Conservation (phyloP, 2,113 vertebrate species). For the Centrocercus urophasianus region DNA sequence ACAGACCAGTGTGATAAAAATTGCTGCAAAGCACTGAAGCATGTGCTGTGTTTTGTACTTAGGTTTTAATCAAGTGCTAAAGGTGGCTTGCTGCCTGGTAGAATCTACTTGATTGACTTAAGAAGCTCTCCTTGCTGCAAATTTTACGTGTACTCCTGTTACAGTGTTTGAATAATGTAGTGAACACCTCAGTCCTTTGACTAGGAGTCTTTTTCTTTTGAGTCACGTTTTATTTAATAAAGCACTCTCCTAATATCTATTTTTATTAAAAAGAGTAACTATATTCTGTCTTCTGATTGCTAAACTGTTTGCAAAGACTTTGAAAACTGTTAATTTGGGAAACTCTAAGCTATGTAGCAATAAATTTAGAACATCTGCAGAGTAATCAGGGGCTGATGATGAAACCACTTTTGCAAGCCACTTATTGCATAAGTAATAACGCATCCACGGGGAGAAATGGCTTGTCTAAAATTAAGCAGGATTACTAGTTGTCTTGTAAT, state of each 20-base stretch:
- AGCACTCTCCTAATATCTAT: not conserved
- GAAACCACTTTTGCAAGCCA: not conserved
- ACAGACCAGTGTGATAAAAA: not conserved
- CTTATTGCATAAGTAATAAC: not conserved
- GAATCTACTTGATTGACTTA: not conserved
- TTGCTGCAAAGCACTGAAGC: not conserved
- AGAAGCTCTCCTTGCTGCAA: not conserved
- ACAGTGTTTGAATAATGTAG: not conserved
- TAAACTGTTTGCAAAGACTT: not conserved
- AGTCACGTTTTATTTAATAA: not conserved
- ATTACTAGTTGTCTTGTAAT: not conserved
- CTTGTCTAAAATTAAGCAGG: not conserved
- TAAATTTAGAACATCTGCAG: not conserved
- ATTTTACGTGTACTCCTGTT: not conserved
- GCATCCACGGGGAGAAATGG: not conserved
- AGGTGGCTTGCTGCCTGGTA: not conserved
- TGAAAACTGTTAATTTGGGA: not conserved
- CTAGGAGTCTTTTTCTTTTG: not conserved
- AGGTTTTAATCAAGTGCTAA: not conserved
- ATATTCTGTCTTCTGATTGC: not conserved
- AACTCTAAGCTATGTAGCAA: not conserved
- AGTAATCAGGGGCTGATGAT: conserved; percentile 4
- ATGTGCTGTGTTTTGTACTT: not conserved
- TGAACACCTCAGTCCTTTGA: not conserved
- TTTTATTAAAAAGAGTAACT: conserved; percentile 36